Base-by-base conservation (phyloP, 2,113 vertebrate species). In the Tragelaphus strepsiceros region DNA sequence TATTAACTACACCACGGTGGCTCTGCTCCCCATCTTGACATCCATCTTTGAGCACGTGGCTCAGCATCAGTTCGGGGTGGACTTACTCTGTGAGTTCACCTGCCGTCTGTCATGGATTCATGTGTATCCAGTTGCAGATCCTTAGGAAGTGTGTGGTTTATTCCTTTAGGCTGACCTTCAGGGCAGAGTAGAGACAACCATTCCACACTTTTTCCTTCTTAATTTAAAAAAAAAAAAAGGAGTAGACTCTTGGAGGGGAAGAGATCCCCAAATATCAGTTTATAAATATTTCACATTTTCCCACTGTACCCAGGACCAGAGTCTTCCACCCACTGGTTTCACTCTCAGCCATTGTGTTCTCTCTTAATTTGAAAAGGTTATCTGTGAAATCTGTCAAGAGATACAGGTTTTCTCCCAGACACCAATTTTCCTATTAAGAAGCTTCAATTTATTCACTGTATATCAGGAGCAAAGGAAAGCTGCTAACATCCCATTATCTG, bases 31-130 rank as follows among this genome's bases (percentile, higher is more conserved):
- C 53, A 99, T 99, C 95, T 98, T 99, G 85, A 99, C 99, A 0
- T 99, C 99, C 89, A 99, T 99, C 98, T 99, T 99, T 97, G 99
- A 99, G 93, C 99, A 99, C 94, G 99, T 99, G 85, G 99, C 99
- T 51, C 99, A 99, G 30, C 99, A 99, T 97, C 99, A 99, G 97
- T 99, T 99, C 93, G 99, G 99, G 81, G 98, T 99, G 81, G 99
- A 99, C 98, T 99, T 99, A 91, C 99, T 99, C 94, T 96, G 99
- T 99, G 99, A 99, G 99, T 99, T 35, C 28, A 7, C 32, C 88
- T 88, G 8, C 43, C 16, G 0, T 71, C 78, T 77, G 35, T 51
- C 3, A 0, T 54, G n/a, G 35, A 43, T 74, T 24, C 96, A 4
- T 24, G 3, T 21, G n/a, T 46, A 46, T 24, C 4, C 9, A 74